Base-by-base conservation (phyloP, 2,888 invertebrate species). In the Drosophila longiperda region DNA sequence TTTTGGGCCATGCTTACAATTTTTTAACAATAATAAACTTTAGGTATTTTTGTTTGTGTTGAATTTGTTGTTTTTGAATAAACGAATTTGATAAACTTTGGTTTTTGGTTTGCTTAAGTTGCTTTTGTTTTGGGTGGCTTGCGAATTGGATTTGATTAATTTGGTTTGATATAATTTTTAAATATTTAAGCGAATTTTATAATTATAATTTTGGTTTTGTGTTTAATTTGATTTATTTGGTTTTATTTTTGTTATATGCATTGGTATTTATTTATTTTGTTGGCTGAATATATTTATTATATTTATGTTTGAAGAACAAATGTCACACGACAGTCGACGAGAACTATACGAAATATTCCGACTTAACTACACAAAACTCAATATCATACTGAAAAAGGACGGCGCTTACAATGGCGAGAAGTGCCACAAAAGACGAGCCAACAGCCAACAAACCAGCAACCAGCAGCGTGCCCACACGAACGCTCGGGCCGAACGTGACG, bases 321-420 rank as follows among this genome's bases (percentile, higher is more conserved):
- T 80, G 80, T 87, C 91, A 90, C 90, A 90, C 89, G 89, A 90
- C 80, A 83, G 81, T 86, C 80, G 89, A 90, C 89, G 80, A 90
- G 90, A 92, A 91, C 83, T 87, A 89, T 92, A 91, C 92, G 92
- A 92, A 92, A 92, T 91, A 91, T 92, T 91, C 91, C 92, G 93
- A 93, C 93, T 93, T 93, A 92, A 92, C 93, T 92, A 93, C 93
- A 93, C 93, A 93, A 92, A 93, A 93, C 92, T 92, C 93, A 93
- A 92, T 92, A 91, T 92, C 91, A 92, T 93, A 93, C 93, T 93
- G 91, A 91, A 92, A 92, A 93, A 92, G 92, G 92, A 92, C 90
- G 92, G 91, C 90, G 89, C 89, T 90, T 87, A 85, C 85, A 86
- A 85, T 82, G 76, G 79, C 82, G 83, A 90, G 87, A 84, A 85